Evolutionary conservation across 2,113 vertebrate species (phyloP).

Genomic region (Crotophaga sulcirostris): DNA sequence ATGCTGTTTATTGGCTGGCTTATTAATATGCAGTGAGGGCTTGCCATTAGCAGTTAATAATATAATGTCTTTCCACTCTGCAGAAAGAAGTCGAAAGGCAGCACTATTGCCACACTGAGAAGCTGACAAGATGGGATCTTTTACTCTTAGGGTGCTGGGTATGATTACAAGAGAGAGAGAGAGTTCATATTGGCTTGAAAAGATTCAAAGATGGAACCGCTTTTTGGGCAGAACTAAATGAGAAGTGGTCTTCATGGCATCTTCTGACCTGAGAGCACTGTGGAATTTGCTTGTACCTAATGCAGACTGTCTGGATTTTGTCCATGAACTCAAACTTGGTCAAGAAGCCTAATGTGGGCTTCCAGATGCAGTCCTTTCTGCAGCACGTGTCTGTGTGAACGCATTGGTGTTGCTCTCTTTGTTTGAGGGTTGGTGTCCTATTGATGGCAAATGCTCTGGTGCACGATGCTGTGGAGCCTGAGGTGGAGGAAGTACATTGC

Average conservation of each 20-base stretch:
- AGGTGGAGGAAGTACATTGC: not conserved
- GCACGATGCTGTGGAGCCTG: rapidly evolving
- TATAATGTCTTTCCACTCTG: not conserved
- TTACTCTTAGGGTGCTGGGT: not conserved
- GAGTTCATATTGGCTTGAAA: not conserved
- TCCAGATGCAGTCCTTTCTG: not conserved
- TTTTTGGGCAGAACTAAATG: not conserved
- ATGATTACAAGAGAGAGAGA: not conserved
- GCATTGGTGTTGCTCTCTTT: rapidly evolving
- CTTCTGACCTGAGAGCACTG: rapidly evolving
- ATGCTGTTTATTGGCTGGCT: not conserved
- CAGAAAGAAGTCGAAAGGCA: not conserved
- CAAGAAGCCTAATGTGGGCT: rapidly evolving
- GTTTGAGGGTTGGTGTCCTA: not conserved
- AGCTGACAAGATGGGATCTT: not conserved
- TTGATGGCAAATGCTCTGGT: not conserved
- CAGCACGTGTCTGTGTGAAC: not conserved
- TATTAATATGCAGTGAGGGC: not conserved
- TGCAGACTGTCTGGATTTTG: not conserved
- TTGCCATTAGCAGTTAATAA: slow-evolving; percentile 8
- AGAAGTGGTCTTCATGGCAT: not conserved
- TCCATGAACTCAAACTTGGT: not conserved
- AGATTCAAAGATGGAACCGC: not conserved
- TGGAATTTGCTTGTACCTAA: rapidly evolving
- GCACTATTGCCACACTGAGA: not conserved